Conservation (phyloP, 1,140 invertebrate genomes). For the Rhyzopertha dominica region DNA sequence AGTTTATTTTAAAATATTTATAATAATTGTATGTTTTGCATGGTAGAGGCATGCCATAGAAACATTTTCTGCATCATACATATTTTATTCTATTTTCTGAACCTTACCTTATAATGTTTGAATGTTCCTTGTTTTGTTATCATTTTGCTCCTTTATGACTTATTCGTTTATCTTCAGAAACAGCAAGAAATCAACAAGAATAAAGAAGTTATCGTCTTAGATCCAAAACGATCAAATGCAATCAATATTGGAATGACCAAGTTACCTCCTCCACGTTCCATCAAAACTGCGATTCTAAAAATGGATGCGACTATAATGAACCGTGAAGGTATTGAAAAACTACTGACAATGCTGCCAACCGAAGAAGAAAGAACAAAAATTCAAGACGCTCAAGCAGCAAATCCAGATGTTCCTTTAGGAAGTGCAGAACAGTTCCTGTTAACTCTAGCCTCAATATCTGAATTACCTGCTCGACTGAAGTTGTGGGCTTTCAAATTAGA, state of each 20-base stretch:
- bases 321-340: constrained; percentile 97
- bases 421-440: constrained; percentile 97
- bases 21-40: too few species aligned
- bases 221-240: constrained; percentile 96
- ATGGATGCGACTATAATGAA: constrained; percentile 99
- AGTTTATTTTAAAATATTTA: too few species aligned
- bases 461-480: constrained; percentile 89
- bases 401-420: constrained; percentile 93
- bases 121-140: too few species aligned
- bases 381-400: constrained; percentile 86
- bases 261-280: constrained; percentile 91
- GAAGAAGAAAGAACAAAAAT: constrained; percentile 96
- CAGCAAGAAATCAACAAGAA: constrained; percentile 90
- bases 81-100: too few species aligned
- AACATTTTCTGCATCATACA: too few species aligned
- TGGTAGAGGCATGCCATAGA: too few species aligned
- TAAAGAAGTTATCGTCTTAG: constrained; percentile 92
- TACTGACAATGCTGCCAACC: constrained; percentile 94
- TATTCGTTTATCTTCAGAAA: constrained; percentile 58
- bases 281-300: constrained; percentile 97
- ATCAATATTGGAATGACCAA: constrained; percentile 99
- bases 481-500: constrained; percentile 99
- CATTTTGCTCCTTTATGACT: not conserved
- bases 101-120: too few species aligned
- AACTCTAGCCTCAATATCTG: constrained; percentile 91